Evolutionary conservation across 2,888 invertebrate species (phyloP).

Genomic region (Hoplodrina blanda): DNA sequence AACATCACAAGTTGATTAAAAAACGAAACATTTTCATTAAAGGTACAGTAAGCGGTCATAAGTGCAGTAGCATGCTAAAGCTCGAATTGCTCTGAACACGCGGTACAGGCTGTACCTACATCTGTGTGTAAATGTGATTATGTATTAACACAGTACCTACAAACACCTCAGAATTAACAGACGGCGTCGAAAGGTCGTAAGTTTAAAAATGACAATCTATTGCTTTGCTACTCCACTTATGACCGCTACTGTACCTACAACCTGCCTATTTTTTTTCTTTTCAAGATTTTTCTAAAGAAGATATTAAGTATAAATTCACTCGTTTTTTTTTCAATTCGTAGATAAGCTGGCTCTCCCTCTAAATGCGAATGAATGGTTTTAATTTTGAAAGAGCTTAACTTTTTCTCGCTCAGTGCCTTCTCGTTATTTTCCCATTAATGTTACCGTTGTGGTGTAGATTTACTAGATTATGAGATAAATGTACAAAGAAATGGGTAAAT

Average conservation of each 20-base stretch:
- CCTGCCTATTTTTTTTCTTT: neutral
- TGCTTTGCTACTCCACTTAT: too few relatives aligned
- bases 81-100: too few relatives aligned
- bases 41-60: too few relatives aligned
- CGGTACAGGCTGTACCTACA: too few relatives aligned
- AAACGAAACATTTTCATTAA: neutral
- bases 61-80: too few relatives aligned
- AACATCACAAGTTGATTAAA: neutral
- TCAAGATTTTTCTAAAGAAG: conserved; percentile 5
- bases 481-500: neutral
- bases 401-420: conserved; percentile 1
- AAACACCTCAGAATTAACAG: too few relatives aligned
- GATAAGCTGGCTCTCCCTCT: conserved; percentile 32
- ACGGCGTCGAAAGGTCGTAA: too few relatives aligned
- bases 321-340: conserved; percentile 29
- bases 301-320: neutral
- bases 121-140: too few relatives aligned
- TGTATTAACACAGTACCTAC: too few relatives aligned
- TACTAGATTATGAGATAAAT: conserved; percentile 2
- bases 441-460: conserved; percentile 12
- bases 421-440: conserved; percentile 39
- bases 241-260: too few relatives aligned
- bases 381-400: conserved; percentile 38
- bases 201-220: too few relatives aligned
- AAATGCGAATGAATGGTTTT: conserved; percentile 44